Percentiles rank a stretch among this genome's conserved stretches.
These are phyloP conservation scores for Eurystomus gularis DNA, from an alignment of 2,113 vertebrate species.

Conservation along the genomic window DNA sequence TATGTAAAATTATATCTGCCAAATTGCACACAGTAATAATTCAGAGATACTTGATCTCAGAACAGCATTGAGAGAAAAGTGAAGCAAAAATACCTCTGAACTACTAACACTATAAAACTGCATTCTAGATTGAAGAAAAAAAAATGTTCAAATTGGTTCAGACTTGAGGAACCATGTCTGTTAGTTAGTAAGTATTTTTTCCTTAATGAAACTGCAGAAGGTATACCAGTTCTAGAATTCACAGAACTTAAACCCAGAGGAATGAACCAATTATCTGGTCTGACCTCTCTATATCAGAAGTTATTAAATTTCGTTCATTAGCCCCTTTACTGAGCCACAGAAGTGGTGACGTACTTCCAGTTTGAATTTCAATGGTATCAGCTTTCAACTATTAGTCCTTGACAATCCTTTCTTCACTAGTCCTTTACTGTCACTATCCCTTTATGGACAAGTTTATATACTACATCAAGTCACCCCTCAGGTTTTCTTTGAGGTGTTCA, in stretches of 20 bases:
- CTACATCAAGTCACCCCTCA: neutral
- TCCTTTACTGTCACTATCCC: neutral
- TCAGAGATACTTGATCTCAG: neutral
- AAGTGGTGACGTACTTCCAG: neutral
- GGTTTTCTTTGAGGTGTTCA: neutral
- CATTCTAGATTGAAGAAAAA: neutral
- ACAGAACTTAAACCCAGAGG: neutral
- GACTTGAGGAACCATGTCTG: neutral
- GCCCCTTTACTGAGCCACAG: neutral
- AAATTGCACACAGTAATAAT: neutral
- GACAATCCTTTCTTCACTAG: neutral
- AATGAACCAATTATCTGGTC: slow-evolving; percentile 26
- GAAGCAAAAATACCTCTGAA: neutral
- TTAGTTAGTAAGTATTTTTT: neutral
- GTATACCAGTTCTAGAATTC: neutral
- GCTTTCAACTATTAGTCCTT: slow-evolving; percentile 10
- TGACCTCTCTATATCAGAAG: neutral
- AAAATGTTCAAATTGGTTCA: neutral
- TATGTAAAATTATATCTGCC: neutral
- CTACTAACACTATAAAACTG: neutral
- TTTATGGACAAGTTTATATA: neutral
- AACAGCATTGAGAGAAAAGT: neutral
- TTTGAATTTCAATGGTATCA: neutral
- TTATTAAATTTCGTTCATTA: slow-evolving; percentile 43
- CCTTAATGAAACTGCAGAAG: neutral